These are phyloP conservation scores for Hoplostethus atlanticus DNA, from an alignment of 2,797 vertebrate genomes.

Conservation along the genomic window DNA sequence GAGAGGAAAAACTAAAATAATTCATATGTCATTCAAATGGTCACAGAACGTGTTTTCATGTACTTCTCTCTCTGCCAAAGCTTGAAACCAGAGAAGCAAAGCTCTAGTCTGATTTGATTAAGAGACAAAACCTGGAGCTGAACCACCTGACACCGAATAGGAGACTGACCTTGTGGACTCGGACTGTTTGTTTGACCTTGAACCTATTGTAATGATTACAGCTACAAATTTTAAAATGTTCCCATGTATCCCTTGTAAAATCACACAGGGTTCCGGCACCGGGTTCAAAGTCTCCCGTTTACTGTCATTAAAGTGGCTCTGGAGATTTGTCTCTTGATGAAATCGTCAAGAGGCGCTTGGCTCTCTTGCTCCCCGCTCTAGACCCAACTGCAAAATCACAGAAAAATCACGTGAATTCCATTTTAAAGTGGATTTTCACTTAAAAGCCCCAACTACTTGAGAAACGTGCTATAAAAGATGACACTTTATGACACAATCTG, in stretches of 20 bases:
- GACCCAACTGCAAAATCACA: background rate
- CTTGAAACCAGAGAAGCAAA: conserved; percentile 21
- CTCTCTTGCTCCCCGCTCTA: background rate
- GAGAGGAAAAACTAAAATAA: background rate
- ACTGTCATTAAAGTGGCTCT: background rate
- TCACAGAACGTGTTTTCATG: background rate
- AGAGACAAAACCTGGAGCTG: background rate
- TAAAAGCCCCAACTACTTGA: background rate
- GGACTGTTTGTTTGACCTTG: background rate
- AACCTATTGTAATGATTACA: background rate
- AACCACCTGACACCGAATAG: background rate
- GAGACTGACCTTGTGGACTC: background rate
- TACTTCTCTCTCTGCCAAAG: background rate
- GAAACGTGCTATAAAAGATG: background rate
- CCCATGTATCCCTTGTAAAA: background rate
- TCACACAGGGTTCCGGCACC: background rate
- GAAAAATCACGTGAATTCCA: background rate
- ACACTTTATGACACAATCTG: background rate
- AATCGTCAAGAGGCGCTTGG: background rate
- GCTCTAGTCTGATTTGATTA: background rate
- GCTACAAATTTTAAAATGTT: background rate
- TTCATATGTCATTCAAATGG: too few relatives aligned
- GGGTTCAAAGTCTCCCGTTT: conserved; percentile 2
- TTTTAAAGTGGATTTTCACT: too few relatives aligned
- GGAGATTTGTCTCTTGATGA: background rate